phyloP scores from a whole-genome alignment of 2,113 vertebrate genomes.

The Protobothrops flavoviridis region DNA sequence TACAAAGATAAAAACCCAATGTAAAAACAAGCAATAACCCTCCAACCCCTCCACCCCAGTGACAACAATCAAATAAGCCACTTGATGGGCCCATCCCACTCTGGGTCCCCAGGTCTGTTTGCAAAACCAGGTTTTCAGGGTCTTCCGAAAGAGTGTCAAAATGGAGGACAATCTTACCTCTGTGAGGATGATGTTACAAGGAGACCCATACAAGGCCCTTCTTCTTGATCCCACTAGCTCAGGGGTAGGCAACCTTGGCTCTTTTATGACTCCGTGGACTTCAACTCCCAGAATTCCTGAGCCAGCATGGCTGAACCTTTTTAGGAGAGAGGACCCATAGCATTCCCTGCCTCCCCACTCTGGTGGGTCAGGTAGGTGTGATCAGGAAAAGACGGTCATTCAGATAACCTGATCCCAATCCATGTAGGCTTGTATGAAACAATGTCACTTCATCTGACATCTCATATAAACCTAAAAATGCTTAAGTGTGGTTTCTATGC shows the following conservation, averaged over 20 bases:
- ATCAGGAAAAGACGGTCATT: neutral
- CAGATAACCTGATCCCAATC: neutral
- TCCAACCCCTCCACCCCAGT: neutral
- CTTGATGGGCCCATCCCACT: neutral
- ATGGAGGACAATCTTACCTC: neutral
- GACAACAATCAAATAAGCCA: neutral
- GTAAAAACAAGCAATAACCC: neutral
- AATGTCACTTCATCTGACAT: neutral
- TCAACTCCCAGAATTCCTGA: too few relatives aligned
- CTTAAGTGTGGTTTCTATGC: neutral
- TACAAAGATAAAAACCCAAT: neutral
- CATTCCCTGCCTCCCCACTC: neutral
- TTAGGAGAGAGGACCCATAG: neutral
- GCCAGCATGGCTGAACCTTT: neutral
- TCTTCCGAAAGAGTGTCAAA: neutral
- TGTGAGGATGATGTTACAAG: neutral
- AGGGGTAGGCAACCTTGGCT: too few relatives aligned
- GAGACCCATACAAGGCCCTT: neutral
- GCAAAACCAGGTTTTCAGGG: neutral
- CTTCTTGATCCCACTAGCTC: neutral
- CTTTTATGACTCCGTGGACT: too few relatives aligned
- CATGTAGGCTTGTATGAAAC: neutral
- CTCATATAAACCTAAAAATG: neutral
- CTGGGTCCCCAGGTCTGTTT: neutral
- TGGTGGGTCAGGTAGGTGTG: neutral